Conservation (phyloP, 2,797 vertebrate species). For the Anomalospiza imberbis region DNA sequence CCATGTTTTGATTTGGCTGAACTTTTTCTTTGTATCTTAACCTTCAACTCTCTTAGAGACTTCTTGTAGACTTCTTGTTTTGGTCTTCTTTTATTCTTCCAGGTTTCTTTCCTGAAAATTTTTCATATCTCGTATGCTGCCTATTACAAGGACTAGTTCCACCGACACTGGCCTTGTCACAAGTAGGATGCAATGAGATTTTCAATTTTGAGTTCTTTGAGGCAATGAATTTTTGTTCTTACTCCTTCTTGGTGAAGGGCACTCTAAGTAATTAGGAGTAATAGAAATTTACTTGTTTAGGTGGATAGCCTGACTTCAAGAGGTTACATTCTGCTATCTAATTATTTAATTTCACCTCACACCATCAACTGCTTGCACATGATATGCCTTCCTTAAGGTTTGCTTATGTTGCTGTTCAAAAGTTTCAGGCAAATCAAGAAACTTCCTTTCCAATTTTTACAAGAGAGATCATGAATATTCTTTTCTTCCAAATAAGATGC, state of each 20-base stretch:
- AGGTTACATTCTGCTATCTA: not conserved
- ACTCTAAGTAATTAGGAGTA: not conserved
- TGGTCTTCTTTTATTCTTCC: not conserved
- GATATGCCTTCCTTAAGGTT: not conserved
- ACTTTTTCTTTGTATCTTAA: not conserved
- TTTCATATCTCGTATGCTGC: not conserved
- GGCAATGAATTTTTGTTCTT: not conserved
- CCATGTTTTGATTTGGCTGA: not conserved
- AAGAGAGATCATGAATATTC: constrained; percentile 47
- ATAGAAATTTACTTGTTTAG: not conserved
- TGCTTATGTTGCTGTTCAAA: not conserved
- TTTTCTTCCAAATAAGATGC: constrained; percentile 29
- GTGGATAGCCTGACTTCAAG: not conserved
- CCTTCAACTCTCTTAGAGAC: not conserved
- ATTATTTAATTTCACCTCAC: constrained; percentile 3
- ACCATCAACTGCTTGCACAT: not conserved
- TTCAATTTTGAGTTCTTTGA: not conserved
- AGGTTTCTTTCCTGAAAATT: not conserved
- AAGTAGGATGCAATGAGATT: not conserved
- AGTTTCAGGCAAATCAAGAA: constrained; percentile 42
- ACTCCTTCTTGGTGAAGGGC: not conserved
- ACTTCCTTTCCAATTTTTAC: constrained; percentile 39
- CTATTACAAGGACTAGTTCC: not conserved
- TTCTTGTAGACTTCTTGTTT: not conserved
- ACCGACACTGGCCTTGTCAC: not conserved